Evolutionary conservation across 2,113 vertebrate species (phyloP).

Genomic region (Ovis aries): DNA sequence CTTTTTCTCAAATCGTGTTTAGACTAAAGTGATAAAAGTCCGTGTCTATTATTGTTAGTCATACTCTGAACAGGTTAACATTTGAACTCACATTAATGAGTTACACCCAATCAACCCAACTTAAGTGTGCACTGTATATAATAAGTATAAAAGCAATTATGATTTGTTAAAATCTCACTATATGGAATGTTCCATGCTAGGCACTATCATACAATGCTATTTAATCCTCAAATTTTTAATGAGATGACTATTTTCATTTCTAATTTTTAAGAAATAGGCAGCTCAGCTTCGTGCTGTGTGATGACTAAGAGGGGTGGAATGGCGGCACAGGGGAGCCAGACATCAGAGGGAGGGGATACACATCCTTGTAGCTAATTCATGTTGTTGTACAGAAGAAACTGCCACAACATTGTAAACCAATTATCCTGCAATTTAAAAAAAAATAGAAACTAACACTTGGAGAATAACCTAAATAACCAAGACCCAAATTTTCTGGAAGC

Average conservation of each 20-base stretch:
- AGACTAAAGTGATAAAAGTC: neutral
- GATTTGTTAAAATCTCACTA: neutral
- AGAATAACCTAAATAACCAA: neutral
- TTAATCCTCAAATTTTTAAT: neutral
- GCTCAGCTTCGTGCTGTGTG: neutral
- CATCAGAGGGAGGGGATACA: neutral
- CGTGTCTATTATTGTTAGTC: neutral
- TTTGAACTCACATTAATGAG: neutral
- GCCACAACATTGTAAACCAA: neutral
- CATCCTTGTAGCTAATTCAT: neutral
- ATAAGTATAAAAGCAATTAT: neutral
- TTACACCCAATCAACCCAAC: neutral
- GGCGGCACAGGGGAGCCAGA: neutral
- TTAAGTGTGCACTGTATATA: neutral
- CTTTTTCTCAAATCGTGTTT: neutral
- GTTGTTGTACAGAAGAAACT: neutral
- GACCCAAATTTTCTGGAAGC: neutral
- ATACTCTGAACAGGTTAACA: neutral
- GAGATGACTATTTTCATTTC: neutral
- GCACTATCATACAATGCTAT: neutral
- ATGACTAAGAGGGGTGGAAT: neutral
- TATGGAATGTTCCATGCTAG: neutral
- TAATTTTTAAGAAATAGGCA: neutral
- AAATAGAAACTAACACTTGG: neutral
- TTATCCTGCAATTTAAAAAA: neutral